These are phyloP conservation scores for Agraylea sexmaculata DNA, from an alignment of 1,140 invertebrate species.

Conservation along the genomic window DNA sequence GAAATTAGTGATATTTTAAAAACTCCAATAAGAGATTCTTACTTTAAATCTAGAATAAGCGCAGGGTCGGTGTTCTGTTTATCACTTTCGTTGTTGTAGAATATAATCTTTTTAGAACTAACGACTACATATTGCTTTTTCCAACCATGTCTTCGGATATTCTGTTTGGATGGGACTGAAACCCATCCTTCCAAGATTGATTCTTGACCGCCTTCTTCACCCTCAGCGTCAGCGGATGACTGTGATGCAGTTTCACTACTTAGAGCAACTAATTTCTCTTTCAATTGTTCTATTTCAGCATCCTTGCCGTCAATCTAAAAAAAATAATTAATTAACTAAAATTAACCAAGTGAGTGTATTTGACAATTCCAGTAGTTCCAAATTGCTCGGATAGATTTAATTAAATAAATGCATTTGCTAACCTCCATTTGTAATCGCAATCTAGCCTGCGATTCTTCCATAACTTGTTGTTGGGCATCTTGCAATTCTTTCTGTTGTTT, in stretches of 20 bases:
- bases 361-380: background rate
- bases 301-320: slow-evolving; percentile 76
- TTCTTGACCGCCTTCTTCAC: slow-evolving; percentile 69
- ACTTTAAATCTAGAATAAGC: slow-evolving; percentile 91
- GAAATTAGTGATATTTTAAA: slow-evolving; percentile 1
- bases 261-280: slow-evolving; percentile 63
- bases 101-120: slow-evolving; percentile 92
- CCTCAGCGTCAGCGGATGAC: slow-evolving; percentile 79
- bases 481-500: slow-evolving; percentile 79
- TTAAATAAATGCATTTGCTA: background rate
- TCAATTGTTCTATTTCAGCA: slow-evolving; percentile 86
- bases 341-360: background rate
- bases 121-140: slow-evolving; percentile 95
- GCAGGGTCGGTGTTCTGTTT: slow-evolving; percentile 91
- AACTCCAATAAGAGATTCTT: slow-evolving; percentile 26
- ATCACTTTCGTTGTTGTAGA: slow-evolving; percentile 91
- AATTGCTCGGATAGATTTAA: background rate
- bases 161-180: slow-evolving; percentile 89
- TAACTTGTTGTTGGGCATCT: slow-evolving; percentile 63
- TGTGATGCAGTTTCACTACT: slow-evolving; percentile 82
- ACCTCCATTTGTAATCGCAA: slow-evolving; percentile 86
- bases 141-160: slow-evolving; percentile 92
- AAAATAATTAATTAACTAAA: no score
- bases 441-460: slow-evolving; percentile 56
- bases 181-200: slow-evolving; percentile 90